Evolutionary conservation across 2,113 vertebrate genomes (phyloP).

Genomic region (Dolichallabes microphthalmus): DNA sequence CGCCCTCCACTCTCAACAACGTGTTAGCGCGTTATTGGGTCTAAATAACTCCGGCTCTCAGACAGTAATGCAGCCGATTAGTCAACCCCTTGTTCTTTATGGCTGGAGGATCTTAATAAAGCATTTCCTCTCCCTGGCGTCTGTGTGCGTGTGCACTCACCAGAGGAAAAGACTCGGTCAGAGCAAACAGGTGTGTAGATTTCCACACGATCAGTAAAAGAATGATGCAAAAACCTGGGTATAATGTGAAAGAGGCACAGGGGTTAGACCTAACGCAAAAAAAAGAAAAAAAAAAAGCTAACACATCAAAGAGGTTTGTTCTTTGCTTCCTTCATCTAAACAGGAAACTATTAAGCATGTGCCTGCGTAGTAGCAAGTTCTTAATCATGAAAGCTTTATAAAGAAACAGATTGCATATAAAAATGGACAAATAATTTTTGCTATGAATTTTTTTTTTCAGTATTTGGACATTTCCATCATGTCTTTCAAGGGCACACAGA

Average conservation of each 20-base stretch:
- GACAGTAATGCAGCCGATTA: constrained; percentile 78
- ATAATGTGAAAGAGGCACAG: constrained; percentile 4
- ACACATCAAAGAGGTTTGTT: constrained; percentile 34
- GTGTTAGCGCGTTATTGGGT: constrained; percentile 79
- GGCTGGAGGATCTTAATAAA: constrained; percentile 77
- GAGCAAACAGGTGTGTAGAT: constrained; percentile 55
- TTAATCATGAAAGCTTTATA: neutral
- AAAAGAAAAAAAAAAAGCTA: neutral
- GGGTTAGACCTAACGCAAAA: neutral
- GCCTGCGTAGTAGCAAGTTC: neutral
- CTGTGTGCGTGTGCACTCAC: constrained; percentile 55
- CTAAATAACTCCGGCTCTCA: constrained; percentile 79
- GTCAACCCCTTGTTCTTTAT: constrained; percentile 70
- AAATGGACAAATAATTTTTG: neutral
- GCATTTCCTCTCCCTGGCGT: constrained; percentile 71
- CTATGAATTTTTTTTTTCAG: constrained; percentile 42
- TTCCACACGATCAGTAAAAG: constrained; percentile 65
- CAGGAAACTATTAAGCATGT: constrained; percentile 26
- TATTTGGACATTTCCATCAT: constrained; percentile 51
- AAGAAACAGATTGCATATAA: neutral
- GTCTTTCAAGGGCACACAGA: constrained; percentile 67
- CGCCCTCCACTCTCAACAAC: constrained; percentile 77
- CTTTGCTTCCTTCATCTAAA: constrained; percentile 14
- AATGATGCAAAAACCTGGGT: constrained; percentile 40
- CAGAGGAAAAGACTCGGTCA: constrained; percentile 56